phyloP scores from a whole-genome alignment of 2,888 invertebrate species.

The Diaprepes abbreviatus region DNA sequence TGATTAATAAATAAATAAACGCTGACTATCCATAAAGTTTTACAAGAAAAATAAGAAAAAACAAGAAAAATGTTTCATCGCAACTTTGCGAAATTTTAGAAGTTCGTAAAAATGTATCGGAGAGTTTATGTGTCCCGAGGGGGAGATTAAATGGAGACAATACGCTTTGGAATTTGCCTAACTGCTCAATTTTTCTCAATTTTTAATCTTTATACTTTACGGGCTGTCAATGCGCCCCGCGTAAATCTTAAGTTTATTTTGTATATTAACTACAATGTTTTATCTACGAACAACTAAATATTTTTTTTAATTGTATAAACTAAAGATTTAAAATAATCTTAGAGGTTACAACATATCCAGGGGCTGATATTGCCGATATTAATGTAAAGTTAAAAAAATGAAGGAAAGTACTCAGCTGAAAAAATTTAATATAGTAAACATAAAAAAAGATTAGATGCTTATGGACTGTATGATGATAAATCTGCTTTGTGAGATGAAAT shows the following conservation, averaged over 20 bases:
- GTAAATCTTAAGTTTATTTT: slow-evolving; percentile 7
- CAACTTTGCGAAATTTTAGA: slow-evolving; percentile 46
- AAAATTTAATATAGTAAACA: too few species aligned
- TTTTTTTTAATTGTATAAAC: too few species aligned
- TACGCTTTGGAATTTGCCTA: slow-evolving; percentile 50
- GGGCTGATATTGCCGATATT: too few species aligned
- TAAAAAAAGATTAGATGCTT: too few species aligned
- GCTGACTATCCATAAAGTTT: slow-evolving; percentile 14
- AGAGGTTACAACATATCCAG: too few species aligned
- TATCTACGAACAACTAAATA: too few species aligned
- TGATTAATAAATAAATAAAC: not conserved
- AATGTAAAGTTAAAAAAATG: too few species aligned
- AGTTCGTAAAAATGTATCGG: slow-evolving; percentile 51
- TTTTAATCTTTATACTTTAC: slow-evolving; percentile 48
- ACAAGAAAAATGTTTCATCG: slow-evolving; percentile 45
- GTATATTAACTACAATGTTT: too few species aligned
- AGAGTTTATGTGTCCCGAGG: slow-evolving; percentile 49
- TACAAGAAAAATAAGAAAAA: slow-evolving; percentile 39
- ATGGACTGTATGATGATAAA: too few species aligned
- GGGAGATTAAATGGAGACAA: slow-evolving; percentile 50
- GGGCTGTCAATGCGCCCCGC: slow-evolving; percentile 36
- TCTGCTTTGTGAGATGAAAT: too few species aligned
- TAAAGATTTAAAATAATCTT: too few species aligned
- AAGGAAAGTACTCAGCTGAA: too few species aligned
- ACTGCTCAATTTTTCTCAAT: slow-evolving; percentile 50